Evolutionary conservation across 2,113 vertebrate species (phyloP), one percentile per base, ranked within the genome.

Genomic region (Chamaea fasciata): DNA sequence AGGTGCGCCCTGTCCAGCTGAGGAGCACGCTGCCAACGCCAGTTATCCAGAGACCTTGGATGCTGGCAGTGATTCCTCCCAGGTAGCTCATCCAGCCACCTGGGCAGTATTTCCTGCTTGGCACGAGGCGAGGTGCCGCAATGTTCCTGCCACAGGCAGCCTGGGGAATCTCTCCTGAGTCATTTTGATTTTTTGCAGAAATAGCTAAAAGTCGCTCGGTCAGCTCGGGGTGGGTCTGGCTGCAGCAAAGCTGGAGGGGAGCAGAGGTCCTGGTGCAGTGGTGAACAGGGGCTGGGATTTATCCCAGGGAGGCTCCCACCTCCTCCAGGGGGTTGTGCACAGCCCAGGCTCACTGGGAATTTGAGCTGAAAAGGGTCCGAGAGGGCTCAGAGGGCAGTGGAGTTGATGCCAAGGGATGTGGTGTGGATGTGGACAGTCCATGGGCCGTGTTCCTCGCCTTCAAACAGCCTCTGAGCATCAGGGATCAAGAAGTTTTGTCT

Each of bases 21-120:
- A 24, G 49, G 11, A 59, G 4, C 67, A 5, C 1, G 2, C 74
- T 50, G 90, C 73, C 50, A 63, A 1, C 5, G 1, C 59, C 0
- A 2, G 4, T 70, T 27, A 1, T 47, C 69, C 15, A 0, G 8
- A 42, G 28, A 9, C 31, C 13, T 42, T 16, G 39, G 39, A n/a
- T 65, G 68, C 60, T 26, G 57, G 55, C 2, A 33, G 42, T 4
- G 70, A 64, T 84, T 55, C 73, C 69, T 46, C 76, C 67, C 71
- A 14, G 76, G 67, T 4, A 52, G n/a, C 73, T 69, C 41, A 11
- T 22, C 1, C 10, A 35, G 92, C n/a, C 92, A 70, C 49, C 8
- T 1, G 50, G 4, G 86, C 89, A 46, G 37, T 1, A 0, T 76
- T 83, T 90, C 76, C 70, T 85, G 74, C 75, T 73, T 71, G 89